Conservation (phyloP, 2,113 vertebrate genomes). For the Catagonus wagneri region DNA sequence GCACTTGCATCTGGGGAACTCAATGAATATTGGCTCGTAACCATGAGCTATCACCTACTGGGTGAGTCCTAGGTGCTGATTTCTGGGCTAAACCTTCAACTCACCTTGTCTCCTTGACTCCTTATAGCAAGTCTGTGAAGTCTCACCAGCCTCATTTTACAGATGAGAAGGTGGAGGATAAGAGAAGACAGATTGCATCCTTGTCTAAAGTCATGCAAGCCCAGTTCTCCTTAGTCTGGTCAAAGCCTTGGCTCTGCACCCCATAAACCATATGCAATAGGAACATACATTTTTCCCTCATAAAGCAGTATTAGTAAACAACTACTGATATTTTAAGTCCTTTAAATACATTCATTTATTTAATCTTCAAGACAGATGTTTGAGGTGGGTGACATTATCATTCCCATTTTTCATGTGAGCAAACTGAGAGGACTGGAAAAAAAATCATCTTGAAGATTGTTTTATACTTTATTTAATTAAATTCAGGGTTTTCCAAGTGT, state of each 20-base stretch:
- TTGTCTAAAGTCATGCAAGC: not conserved
- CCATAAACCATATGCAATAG: not conserved
- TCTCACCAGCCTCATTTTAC: not conserved
- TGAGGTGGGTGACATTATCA: not conserved
- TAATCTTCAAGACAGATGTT: constrained; percentile 23
- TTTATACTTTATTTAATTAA: constrained; percentile 60
- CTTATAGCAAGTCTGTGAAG: not conserved
- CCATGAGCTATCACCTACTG: not conserved
- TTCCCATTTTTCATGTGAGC: not conserved
- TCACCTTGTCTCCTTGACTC: rapidly evolving
- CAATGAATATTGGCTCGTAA: not conserved
- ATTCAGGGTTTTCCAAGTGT: constrained; percentile 43
- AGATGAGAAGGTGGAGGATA: not conserved
- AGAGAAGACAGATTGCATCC: not conserved
- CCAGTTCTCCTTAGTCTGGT: not conserved
- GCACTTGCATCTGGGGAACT: not conserved
- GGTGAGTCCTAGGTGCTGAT: no score
- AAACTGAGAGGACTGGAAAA: not conserved
- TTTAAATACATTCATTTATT: not conserved
- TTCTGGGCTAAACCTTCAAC: not conserved
- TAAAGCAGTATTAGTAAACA: not conserved
- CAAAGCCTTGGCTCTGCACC: not conserved
- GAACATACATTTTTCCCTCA: not conserved
- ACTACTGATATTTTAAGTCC: not conserved
- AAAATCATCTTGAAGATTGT: not conserved